Evolutionary conservation across 2,113 vertebrate species (phyloP), one percentile per base, ranked within the genome.

Genomic region (Chamaetylas fuelleborni): DNA sequence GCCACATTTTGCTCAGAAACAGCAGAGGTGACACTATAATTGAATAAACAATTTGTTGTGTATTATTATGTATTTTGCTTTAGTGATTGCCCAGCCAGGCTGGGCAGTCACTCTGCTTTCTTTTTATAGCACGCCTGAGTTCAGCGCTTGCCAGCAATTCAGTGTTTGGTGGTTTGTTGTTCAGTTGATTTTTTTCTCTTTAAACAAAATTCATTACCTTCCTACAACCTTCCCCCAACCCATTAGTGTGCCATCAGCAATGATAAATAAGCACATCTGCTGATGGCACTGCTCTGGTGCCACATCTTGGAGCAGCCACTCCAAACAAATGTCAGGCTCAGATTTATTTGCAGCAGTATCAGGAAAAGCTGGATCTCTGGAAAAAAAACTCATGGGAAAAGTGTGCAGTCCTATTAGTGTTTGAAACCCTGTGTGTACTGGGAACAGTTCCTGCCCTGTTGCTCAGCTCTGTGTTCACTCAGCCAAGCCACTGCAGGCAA

Each of bases 1-100:
- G 56, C 43, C 50, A n/a, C 18, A n/a, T 58, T 88, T 85, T 58
- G 47, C 74, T 89, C 48, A 61, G 81, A 74, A 95, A 51, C 31
- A 69, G 42, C 40, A 87, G 61, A 71, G 48, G 18, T 4, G 2
- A 45, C 28, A 13, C 20, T 40, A 3, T 38, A 67, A 81, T 14
- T 43, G 48, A 84, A 56, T 33, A 54, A 89, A 69, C 5, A 25
- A 50, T 82, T 85, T 43, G 34, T 29, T 79, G n/a, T 54, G 38
- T 38, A 53, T 65, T 16, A 69, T 5, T 16, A 69, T 4, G 4
- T 38, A 36, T 51, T 76, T 88, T 57, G 42, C 38, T 80, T 31
- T 53, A 80, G 48, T 28, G 50, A 33, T 53, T 82, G 42, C 9
- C 22, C 47, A 60, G 73, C 25, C 57, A 72, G 45, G n/a, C 43